These are phyloP conservation scores for Cyclopterus lumpus DNA, from an alignment of 2,797 vertebrate genomes.

Conservation along the genomic window DNA sequence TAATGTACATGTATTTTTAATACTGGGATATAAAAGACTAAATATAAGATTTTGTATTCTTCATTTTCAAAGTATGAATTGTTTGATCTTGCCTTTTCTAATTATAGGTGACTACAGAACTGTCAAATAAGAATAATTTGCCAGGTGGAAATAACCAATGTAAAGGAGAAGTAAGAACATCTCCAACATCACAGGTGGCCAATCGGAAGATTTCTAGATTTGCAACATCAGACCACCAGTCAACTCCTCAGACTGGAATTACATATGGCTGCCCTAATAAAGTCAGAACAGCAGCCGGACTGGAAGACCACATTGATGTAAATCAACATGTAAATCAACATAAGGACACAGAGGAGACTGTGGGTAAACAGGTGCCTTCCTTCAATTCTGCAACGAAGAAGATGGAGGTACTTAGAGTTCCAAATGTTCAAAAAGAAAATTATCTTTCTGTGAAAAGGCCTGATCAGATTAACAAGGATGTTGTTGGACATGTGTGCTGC, in stretches of 20 bases:
- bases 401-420: not conserved
- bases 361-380: not conserved
- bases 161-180: slow-evolving; percentile 39
- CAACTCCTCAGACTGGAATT: slow-evolving; percentile 24
- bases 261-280: slow-evolving; percentile 3
- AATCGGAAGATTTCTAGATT: slow-evolving; percentile 7
- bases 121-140: slow-evolving; percentile 51
- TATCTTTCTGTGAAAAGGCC: not conserved
- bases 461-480: not conserved
- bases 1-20: not conserved
- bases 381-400: not conserved
- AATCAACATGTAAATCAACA: not conserved
- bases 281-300: not conserved
- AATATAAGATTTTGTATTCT: not conserved
- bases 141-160: slow-evolving; percentile 53
- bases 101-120: slow-evolving; percentile 74
- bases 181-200: slow-evolving; percentile 57
- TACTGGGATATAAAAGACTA: not conserved
- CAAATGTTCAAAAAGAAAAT: slow-evolving; percentile 3
- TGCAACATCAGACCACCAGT: slow-evolving; percentile 27
- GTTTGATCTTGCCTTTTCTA: slow-evolving; percentile 41
- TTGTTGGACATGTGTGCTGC: not conserved
- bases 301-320: not conserved
- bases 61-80: not conserved
- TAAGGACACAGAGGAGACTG: slow-evolving; percentile 1